Evolutionary conservation across 92 coral and sea anemone genomes (phyloP).

Genomic region (Phenganax marumi): DNA sequence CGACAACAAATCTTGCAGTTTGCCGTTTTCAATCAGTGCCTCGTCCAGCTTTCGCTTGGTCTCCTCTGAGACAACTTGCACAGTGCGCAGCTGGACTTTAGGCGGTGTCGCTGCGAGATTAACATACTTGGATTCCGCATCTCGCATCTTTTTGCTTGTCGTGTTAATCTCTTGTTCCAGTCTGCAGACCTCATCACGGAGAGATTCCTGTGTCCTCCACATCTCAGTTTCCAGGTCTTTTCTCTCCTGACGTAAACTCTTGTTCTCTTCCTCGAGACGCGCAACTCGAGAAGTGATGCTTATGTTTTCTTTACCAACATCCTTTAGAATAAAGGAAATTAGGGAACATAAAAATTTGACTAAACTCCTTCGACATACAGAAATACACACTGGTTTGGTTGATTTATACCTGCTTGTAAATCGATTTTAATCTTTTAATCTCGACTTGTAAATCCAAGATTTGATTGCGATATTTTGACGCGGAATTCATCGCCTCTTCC

Average conservation of each 20-base stretch:
- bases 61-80: conserved; percentile 86
- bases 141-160: conserved; percentile 73
- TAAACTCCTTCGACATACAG: neutral
- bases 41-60: conserved; percentile 71
- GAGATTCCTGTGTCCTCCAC: conserved; percentile 55
- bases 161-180: conserved; percentile 69
- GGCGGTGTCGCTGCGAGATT: conserved; percentile 94
- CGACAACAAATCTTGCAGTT: conserved; percentile 62
- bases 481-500: conserved; percentile 65
- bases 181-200: conserved; percentile 53
- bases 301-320: conserved; percentile 27
- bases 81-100: conserved; percentile 84
- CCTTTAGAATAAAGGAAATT: neutral
- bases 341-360: neutral
- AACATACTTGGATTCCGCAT: conserved; percentile 78
- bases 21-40: conserved; percentile 70
- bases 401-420: conserved; percentile 23
- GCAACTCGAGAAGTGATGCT: conserved; percentile 33
- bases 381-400: neutral
- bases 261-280: conserved; percentile 70
- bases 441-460: conserved; percentile 34
- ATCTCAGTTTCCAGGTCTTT: conserved; percentile 66
- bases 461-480: conserved; percentile 46
- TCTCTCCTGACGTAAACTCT: conserved; percentile 59
- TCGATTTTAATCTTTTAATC: conserved; percentile 12